Conservation (phyloP, 2,113 vertebrate species). For the Casuarius casuarius region DNA sequence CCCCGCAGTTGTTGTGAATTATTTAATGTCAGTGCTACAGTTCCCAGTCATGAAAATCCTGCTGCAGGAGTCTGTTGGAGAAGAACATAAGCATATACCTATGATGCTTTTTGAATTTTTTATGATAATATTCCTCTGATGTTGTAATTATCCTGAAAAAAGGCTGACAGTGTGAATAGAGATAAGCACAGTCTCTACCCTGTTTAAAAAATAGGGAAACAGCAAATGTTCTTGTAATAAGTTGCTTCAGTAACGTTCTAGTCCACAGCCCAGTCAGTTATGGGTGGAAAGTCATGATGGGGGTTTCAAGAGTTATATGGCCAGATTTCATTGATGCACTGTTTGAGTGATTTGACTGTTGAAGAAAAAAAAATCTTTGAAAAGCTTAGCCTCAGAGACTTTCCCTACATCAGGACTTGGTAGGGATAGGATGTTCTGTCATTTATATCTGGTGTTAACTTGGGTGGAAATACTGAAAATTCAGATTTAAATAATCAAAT, state of each 20-base stretch:
- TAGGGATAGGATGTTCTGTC: background rate
- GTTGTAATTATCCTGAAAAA: background rate
- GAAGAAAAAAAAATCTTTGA: fast-evolving
- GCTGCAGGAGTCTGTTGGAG: background rate
- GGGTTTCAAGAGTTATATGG: background rate
- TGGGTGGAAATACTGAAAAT: background rate
- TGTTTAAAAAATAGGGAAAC: background rate
- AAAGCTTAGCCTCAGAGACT: background rate
- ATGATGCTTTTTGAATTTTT: background rate
- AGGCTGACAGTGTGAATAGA: background rate
- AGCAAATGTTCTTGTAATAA: background rate
- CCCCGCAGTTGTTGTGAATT: background rate
- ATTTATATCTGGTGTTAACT: background rate
- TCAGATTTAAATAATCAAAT: background rate
- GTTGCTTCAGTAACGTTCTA: background rate
- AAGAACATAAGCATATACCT: background rate
- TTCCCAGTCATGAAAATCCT: background rate
- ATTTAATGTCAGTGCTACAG: background rate
- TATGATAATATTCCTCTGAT: background rate
- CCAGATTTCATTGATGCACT: background rate
- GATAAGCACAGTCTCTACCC: background rate
- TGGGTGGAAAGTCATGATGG: background rate
- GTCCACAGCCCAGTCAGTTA: background rate
- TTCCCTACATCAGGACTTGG: background rate
- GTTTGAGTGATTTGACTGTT: background rate